Evolutionary conservation across 2,113 vertebrate species (phyloP).

Genomic region (Xenus cinereus): DNA sequence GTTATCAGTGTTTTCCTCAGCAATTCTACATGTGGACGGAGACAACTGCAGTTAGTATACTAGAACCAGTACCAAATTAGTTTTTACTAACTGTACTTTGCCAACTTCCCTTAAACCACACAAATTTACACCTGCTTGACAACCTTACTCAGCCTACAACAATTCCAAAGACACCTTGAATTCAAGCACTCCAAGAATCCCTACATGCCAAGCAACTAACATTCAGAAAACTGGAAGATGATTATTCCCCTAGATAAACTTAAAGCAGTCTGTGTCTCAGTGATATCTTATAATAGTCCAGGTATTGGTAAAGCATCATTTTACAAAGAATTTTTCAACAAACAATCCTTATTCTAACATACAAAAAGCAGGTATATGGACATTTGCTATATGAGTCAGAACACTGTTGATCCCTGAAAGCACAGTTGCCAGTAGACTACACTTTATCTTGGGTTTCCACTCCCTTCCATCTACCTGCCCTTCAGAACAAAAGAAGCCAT

Average conservation of each 20-base stretch:
- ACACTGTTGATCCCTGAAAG: not conserved
- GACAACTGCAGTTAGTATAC: not conserved
- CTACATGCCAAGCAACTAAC: not conserved
- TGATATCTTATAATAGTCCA: not conserved
- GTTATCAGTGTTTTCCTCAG: not conserved
- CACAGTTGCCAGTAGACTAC: not conserved
- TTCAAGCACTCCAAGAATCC: not conserved
- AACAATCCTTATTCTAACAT: not conserved
- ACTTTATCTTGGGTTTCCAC: not conserved
- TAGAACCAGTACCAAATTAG: not conserved
- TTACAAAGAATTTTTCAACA: not conserved
- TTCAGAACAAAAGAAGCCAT: not conserved
- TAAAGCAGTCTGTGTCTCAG: not conserved
- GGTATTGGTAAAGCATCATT: not conserved
- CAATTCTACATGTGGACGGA: not conserved
- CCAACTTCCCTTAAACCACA: not conserved
- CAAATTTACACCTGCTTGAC: not conserved
- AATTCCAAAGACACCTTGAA: not conserved
- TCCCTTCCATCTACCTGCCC: not conserved
- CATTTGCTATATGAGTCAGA: not conserved
- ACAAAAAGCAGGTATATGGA: not conserved
- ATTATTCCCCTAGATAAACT: not conserved
- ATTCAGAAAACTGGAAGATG: not conserved
- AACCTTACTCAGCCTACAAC: not conserved
- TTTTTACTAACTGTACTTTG: not conserved